Evolutionary conservation across 1,140 invertebrate genomes (phyloP).

Genomic region (Bombus haemorrhoidalis): DNA sequence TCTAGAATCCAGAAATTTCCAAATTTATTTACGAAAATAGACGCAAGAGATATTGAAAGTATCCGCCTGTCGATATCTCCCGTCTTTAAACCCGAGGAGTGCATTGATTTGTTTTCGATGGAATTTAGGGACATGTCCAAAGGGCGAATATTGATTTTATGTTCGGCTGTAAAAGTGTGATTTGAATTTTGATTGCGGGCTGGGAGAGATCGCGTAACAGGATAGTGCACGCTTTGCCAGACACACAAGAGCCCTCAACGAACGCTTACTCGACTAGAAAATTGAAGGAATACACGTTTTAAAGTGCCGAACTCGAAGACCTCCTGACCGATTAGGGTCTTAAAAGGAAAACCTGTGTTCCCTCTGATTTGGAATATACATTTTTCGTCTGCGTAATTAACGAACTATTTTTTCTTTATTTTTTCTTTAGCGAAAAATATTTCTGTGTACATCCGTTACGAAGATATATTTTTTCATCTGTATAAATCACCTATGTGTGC

Average conservation of each 20-base stretch:
- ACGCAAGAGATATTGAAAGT: neutral
- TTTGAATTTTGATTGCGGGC: conserved; percentile 83
- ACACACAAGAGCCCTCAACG: conserved; percentile 79
- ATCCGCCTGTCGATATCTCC: neutral
- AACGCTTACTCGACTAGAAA: conserved; percentile 81
- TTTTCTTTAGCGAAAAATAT: neutral
- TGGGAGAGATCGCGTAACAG: conserved; percentile 82
- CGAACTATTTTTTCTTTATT: neutral
- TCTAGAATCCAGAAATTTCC: neutral
- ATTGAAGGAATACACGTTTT: conserved; percentile 79
- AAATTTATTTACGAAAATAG: neutral
- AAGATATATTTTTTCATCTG: neutral
- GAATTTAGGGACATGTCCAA: conserved; percentile 73
- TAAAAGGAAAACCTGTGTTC: neutral
- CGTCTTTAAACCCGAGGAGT: conserved; percentile 54
- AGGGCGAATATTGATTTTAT: conserved; percentile 82
- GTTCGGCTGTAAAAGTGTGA: conserved; percentile 81
- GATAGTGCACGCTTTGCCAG: conserved; percentile 83
- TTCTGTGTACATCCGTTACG: neutral
- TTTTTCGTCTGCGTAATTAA: neutral
- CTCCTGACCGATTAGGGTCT: conserved; percentile 45
- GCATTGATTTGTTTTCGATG: conserved; percentile 75
- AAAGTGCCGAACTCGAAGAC: conserved; percentile 68
- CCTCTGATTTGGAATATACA: neutral
- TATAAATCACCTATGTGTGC: neutral